Conservation (phyloP, 2,113 vertebrate genomes). For the Cryptoleucopteryx plumbea region DNA sequence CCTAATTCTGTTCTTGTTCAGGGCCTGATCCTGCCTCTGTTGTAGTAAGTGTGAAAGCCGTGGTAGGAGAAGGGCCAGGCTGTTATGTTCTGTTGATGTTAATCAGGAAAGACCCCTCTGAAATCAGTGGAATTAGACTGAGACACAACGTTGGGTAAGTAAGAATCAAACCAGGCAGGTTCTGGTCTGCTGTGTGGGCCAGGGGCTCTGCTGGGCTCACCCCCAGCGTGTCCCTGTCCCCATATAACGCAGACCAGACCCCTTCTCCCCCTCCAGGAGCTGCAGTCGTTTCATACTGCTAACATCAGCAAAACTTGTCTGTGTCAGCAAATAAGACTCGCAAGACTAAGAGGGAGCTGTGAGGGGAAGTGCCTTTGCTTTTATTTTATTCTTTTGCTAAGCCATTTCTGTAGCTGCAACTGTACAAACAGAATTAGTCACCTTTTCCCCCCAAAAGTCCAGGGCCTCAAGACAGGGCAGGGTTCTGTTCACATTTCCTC, state of each 20-base stretch:
- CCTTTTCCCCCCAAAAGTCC: not conserved
- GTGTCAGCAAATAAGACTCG: not conserved
- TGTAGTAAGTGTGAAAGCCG: not conserved
- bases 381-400: not conserved
- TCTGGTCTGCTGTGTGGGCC: not conserved
- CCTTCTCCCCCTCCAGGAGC: not conserved
- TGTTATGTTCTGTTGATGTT: accelerated
- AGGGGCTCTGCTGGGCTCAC: not conserved
- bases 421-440: not conserved
- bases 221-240: not conserved
- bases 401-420: not conserved
- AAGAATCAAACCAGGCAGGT: not conserved
- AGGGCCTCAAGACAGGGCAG: not conserved
- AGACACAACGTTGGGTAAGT: accelerated
- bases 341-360: not conserved
- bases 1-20: not conserved
- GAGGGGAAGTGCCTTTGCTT: not conserved
- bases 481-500: not conserved
- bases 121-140: not conserved
- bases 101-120: not conserved
- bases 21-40: not conserved
- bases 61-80: not conserved
- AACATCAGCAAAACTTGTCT: not conserved
- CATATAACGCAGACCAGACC: accelerated
- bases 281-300: not conserved